Conservation (phyloP, 2,113 vertebrate species). For the Cyrtonyx montezumae region DNA sequence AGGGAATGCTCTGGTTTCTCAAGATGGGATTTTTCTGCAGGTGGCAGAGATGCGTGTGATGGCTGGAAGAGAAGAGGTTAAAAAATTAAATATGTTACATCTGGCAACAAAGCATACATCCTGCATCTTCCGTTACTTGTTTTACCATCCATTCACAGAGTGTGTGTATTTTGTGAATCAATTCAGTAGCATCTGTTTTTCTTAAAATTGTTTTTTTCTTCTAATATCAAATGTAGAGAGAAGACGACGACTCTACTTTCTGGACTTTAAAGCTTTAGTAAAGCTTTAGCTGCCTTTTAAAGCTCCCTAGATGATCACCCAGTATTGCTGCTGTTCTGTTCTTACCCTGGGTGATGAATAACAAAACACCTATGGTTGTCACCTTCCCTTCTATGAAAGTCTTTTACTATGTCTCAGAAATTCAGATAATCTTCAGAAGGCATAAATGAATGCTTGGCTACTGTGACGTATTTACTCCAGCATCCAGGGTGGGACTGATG, state of each 20-base stretch:
- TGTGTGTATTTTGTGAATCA: not conserved
- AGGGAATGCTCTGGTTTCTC: constrained; percentile 13
- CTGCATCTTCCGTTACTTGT: not conserved
- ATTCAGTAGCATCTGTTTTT: not conserved
- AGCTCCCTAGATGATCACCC: not conserved
- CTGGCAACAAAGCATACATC: not conserved
- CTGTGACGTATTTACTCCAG: not conserved
- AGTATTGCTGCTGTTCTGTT: not conserved
- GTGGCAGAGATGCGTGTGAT: not conserved
- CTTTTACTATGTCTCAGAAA: not conserved
- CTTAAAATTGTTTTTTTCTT: not conserved
- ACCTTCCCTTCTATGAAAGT: not conserved
- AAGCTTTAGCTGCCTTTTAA: not conserved
- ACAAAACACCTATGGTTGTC: not conserved
- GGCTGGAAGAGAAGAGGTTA: not conserved
- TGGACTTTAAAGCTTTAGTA: not conserved
- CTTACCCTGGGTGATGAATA: not conserved
- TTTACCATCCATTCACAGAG: not conserved
- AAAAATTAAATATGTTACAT: not conserved
- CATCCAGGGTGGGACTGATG: not conserved
- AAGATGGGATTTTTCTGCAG: not conserved
- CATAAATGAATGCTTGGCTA: not conserved
- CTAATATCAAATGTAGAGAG: not conserved
- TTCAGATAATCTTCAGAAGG: not conserved
- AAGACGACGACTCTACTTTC: not conserved